Conservation (phyloP, 37 sponge, comb jelly and placozoan genomes). For the Corticium candelabrum region DNA sequence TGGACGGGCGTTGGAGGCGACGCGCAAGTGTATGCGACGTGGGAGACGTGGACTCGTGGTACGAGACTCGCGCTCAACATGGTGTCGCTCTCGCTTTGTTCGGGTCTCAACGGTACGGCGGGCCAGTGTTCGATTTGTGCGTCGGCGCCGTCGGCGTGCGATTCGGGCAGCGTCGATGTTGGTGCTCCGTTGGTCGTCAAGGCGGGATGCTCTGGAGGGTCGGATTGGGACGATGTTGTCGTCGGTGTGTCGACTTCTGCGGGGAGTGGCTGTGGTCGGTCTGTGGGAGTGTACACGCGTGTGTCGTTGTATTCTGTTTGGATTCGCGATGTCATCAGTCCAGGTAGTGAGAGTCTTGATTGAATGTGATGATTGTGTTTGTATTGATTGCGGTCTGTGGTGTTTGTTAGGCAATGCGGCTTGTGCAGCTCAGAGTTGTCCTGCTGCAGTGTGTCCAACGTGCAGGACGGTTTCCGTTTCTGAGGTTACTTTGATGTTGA, state of each 20-base stretch:
- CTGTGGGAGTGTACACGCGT: not conserved
- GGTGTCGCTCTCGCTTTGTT: not conserved
- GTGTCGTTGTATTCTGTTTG: not conserved
- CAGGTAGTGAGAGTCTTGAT: too few relatives aligned
- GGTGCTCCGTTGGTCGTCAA: not conserved
- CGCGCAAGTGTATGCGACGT: not conserved
- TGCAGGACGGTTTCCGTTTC: too few relatives aligned
- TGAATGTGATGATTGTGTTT: too few relatives aligned
- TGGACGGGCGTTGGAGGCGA: not conserved
- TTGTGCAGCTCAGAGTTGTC: too few relatives aligned
- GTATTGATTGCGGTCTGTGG: too few relatives aligned
- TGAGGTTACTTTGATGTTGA: too few relatives aligned
- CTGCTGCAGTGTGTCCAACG: too few relatives aligned
- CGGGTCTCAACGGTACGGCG: not conserved
- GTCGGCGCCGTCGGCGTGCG: not conserved
- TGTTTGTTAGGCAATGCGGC: too few relatives aligned
- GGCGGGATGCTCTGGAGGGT: not conserved
- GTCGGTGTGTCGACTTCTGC: not conserved
- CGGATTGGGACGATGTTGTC: not conserved
- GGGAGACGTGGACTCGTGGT: too few relatives aligned
- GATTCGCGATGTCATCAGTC: not conserved
- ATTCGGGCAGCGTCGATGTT: not conserved
- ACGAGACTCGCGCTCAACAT: not conserved
- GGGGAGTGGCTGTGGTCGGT: not conserved
- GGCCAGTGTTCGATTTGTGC: not conserved